Conservation (phyloP, 2,888 invertebrate species). For the Epinotia brunnichana region DNA sequence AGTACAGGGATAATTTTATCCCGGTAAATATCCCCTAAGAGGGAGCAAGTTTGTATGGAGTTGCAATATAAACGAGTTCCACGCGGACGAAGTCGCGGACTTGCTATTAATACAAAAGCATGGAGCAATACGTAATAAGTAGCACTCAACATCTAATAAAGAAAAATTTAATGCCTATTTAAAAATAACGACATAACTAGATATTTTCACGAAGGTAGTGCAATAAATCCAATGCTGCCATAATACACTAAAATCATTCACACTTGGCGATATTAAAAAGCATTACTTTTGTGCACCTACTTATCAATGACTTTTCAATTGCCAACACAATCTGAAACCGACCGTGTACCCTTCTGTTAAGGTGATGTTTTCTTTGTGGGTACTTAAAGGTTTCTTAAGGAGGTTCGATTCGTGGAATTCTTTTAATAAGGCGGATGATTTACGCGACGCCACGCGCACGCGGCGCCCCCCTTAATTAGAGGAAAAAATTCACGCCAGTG, state of each 20-base stretch:
- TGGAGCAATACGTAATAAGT: no score
- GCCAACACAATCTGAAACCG: constrained; percentile 36
- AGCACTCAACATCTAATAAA: no score
- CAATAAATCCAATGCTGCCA: constrained; percentile 46
- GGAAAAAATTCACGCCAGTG: constrained; percentile 64
- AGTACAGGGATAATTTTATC: no score
- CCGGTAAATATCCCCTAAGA: no score
- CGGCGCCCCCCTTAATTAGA: constrained; percentile 76
- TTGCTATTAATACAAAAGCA: no score
- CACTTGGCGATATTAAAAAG: constrained; percentile 62
- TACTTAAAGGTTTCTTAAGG: constrained; percentile 67
- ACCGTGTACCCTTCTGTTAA: constrained; percentile 45
- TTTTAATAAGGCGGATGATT: constrained; percentile 82
- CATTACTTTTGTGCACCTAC: constrained; percentile 59
- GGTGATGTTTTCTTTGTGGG: constrained; percentile 45
- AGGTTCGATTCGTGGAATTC: constrained; percentile 77
- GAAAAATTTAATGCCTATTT: no score
- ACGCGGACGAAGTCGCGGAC: no score
- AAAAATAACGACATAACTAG: no score
- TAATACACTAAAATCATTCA: constrained; percentile 59
- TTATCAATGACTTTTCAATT: constrained; percentile 50
- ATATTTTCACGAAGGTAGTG: no score
- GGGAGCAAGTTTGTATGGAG: no score
- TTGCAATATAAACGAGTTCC: no score
- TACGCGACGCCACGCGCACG: constrained; percentile 77